These are phyloP conservation scores for Jacana jacana DNA, from an alignment of 2,113 vertebrate species.

Conservation along the genomic window DNA sequence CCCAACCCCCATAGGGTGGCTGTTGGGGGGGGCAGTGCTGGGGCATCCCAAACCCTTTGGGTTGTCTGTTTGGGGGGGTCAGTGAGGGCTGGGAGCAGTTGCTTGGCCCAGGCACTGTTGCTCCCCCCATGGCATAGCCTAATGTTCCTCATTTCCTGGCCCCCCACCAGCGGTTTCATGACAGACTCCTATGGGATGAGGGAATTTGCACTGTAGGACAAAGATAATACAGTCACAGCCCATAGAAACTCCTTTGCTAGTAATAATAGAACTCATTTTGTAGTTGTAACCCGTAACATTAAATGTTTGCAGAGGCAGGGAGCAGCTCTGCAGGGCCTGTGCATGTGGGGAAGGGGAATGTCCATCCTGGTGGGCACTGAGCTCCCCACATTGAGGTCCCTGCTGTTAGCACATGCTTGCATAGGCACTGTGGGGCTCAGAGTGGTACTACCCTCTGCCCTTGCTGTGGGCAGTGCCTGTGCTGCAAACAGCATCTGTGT, in stretches of 20 bases:
- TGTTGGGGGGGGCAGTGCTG: not conserved
- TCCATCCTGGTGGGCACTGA: too few relatives aligned
- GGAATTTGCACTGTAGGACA: not conserved
- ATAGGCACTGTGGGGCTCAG: not conserved
- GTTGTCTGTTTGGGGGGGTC: too few relatives aligned
- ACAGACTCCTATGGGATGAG: not conserved
- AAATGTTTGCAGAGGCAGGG: not conserved
- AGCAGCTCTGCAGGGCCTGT: not conserved
- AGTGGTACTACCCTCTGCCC: not conserved
- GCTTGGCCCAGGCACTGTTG: not conserved
- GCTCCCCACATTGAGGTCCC: not conserved
- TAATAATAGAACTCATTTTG: not conserved
- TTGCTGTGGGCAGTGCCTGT: not conserved
- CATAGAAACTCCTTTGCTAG: not conserved
- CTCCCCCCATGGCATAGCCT: not conserved
- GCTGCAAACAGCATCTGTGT: not conserved
- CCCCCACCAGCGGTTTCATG: not conserved
- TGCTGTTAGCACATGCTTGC: not conserved
- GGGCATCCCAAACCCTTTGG: too few relatives aligned
- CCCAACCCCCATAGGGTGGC: not conserved
- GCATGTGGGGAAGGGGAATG: not conserved
- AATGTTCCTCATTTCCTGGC: accelerated
- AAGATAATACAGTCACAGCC: not conserved
- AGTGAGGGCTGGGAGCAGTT: too few relatives aligned
- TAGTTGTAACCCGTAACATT: not conserved